phyloP scores from a whole-genome alignment of 2,113 vertebrate genomes.

The Thunnus maccoyii region DNA sequence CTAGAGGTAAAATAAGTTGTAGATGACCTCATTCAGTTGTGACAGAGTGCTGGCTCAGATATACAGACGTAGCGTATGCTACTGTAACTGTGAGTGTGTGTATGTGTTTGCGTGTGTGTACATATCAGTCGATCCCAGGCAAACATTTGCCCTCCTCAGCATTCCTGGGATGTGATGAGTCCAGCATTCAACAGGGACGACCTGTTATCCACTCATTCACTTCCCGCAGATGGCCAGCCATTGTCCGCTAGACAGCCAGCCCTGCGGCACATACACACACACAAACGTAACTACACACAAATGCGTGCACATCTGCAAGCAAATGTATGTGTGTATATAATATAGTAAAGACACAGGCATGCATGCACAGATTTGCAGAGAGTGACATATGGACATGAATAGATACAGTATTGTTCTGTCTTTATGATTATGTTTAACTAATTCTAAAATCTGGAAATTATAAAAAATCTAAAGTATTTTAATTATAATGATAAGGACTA shows the following conservation, averaged over 20 bases:
- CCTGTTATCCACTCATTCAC: conserved; percentile 80
- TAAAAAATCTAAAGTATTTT: too few relatives aligned
- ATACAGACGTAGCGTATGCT: background rate
- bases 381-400: background rate
- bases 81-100: conserved; percentile 41
- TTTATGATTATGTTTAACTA: too few relatives aligned
- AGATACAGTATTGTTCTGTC: background rate
- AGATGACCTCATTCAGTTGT: background rate
- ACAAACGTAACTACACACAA: conserved; percentile 40
- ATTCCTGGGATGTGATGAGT: conserved; percentile 84
- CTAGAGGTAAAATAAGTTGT: background rate
- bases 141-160: conserved; percentile 83
- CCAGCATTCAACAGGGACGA: conserved; percentile 75
- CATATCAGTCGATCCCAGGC: conserved; percentile 72
- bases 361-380: background rate
- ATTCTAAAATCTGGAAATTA: too few relatives aligned
- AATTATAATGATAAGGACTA: too few relatives aligned
- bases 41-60: conserved; percentile 14
- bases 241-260: conserved; percentile 63
- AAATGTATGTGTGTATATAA: conserved; percentile 11
- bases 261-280: conserved; percentile 12
- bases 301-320: conserved; percentile 27
- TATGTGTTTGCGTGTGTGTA: conserved; percentile 17
- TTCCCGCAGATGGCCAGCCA: conserved; percentile 75
- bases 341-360: background rate